Evolutionary conservation across 1,140 invertebrate species (phyloP).

Genomic region (Pachypsylla venusta): DNA sequence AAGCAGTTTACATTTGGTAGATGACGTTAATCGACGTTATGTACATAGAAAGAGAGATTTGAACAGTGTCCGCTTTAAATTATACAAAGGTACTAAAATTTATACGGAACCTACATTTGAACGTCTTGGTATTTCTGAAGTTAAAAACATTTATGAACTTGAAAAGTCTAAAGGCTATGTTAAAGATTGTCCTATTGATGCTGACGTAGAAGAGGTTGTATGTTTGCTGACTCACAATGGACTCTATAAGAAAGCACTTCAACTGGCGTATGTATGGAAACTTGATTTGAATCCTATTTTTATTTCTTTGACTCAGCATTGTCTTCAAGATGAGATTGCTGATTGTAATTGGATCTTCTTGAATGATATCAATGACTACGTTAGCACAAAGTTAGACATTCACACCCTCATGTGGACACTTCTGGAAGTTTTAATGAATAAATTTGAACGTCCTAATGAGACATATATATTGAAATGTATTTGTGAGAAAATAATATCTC

Average conservation of each 20-base stretch:
- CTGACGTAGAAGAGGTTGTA: neutral
- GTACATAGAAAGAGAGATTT: neutral
- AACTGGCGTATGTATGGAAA: neutral
- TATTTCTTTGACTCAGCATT: neutral
- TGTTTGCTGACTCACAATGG: neutral
- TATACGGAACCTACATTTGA: neutral
- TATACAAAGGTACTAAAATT: neutral
- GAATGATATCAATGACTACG: conserved; percentile 1
- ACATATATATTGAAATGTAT: neutral
- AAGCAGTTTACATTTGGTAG: neutral
- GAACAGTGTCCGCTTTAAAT: neutral
- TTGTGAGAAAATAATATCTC: neutral
- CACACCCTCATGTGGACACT: conserved; percentile 1
- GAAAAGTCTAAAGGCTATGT: conserved; percentile 2
- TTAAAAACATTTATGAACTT: neutral
- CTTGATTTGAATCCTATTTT: neutral
- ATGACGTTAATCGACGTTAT: neutral
- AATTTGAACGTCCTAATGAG: neutral
- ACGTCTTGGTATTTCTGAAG: neutral
- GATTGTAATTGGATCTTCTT: neutral
- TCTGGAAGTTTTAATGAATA: neutral
- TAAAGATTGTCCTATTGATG: neutral
- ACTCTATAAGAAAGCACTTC: neutral
- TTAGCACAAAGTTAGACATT: neutral
- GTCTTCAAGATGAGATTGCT: neutral